Evolutionary conservation across 1,140 invertebrate genomes (phyloP), one percentile per base, ranked within the genome.

Genomic region (Cydia strobilella): DNA sequence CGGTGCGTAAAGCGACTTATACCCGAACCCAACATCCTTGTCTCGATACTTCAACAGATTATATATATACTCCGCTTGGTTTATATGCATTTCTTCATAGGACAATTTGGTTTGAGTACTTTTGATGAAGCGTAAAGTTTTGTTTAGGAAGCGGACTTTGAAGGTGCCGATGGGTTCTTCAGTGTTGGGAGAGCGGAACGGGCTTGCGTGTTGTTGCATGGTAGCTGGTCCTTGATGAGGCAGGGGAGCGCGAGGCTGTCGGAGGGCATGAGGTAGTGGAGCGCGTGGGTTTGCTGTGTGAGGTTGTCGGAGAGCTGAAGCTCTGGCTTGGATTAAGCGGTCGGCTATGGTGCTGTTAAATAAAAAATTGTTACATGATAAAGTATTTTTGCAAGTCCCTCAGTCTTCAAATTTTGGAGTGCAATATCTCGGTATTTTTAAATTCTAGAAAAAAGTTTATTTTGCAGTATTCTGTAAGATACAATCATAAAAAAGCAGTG

Each of bases 41-140:
- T 20, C 75, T 25, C 18, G 76, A 75, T 35, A 12, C n/a, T 69
- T 69, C n/a, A 69, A 10, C 4, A 69, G 27, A 31, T 27, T 73
- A 35, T 77, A 78, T 18, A 84, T 71, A 48, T 80, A 77, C 7
- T 80, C 51, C 45, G 79, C 77, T n/a, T 79, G 76, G 1, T 13
- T 5, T 15, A 74, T 13, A 6, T 76, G 74, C 79, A 86, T 81
- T 63, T 80, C 76, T n/a, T 82, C 79, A 73, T 82, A 87, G 51
- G 79, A 72, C 23, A 84, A 72, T 59, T 65, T 23, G 10, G 72
- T 79, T 27, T 79, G 76, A 65, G 83, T 77, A 23, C 54, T 23
- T 77, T 80, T 84, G 31, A 87, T 35, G 72, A 86, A 87, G 59
- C 75, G 76, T 3, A 85, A 69, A 59, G 81, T 84, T n/a, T 51